Percentiles rank a stretch among this genome's conserved stretches.
Conservation (phyloP, 2,888 invertebrate species). For the Parnassius apollo region DNA sequence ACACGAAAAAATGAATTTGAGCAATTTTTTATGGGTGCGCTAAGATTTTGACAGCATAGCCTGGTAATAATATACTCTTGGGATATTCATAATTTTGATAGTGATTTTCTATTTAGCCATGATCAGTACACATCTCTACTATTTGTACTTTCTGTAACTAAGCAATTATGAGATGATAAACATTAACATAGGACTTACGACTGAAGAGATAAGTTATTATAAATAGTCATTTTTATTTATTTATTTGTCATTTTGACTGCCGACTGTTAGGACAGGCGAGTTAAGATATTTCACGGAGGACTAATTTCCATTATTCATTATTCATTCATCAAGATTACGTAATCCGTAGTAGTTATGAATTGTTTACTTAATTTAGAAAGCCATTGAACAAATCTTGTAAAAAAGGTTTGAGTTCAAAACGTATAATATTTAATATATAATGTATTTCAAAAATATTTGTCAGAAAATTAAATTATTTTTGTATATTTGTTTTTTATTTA, state of each 20-base stretch:
- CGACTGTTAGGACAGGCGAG: neutral
- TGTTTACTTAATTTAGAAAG: neutral
- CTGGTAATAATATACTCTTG: too few relatives aligned
- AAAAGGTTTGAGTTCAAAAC: neutral
- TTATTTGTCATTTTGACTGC: conserved; percentile 17
- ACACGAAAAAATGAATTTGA: too few relatives aligned
- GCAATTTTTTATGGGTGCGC: too few relatives aligned
- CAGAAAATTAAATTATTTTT: conserved; percentile 20
- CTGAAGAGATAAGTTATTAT: conserved; percentile 12
- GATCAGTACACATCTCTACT: too few relatives aligned
- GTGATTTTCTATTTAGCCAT: too few relatives aligned
- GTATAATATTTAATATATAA: neutral
- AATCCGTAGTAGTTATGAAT: neutral
- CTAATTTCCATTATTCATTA: conserved; percentile 1
- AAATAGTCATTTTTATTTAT: conserved; percentile 19
- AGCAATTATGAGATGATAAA: too few relatives aligned
- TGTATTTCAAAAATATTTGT: conserved; percentile 18
- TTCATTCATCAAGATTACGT: conserved; percentile 1
- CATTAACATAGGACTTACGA: conserved; percentile 12
- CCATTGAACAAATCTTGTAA: conserved; percentile 3
- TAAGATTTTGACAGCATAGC: too few relatives aligned
- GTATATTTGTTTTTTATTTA: conserved; percentile 18
- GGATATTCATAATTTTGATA: too few relatives aligned
- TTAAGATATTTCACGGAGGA: neutral
- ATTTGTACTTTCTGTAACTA: too few relatives aligned